These are phyloP conservation scores for Chrysomela aeneicollis DNA, from an alignment of 2,888 invertebrate species.

Conservation along the genomic window DNA sequence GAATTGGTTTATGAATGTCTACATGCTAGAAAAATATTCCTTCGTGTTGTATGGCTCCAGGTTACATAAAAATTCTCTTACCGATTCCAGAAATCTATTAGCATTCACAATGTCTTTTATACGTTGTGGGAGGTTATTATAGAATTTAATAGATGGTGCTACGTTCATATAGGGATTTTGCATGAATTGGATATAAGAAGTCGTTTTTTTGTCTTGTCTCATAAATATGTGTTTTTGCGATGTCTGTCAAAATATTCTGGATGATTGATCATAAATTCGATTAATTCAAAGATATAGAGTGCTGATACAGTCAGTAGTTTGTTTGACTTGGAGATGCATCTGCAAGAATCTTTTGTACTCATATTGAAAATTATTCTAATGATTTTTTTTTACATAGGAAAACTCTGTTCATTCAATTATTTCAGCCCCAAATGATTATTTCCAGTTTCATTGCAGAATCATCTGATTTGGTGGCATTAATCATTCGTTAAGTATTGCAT, in stretches of 20 bases:
- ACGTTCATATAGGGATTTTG: neutral
- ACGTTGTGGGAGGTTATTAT: too few species aligned
- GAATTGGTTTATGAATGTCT: too few species aligned
- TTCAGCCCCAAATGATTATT: neutral
- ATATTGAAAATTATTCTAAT: too few species aligned
- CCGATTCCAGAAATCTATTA: too few species aligned
- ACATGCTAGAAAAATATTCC: too few species aligned
- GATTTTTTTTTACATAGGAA: constrained; percentile 5
- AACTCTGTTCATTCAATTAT: neutral
- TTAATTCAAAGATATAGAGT: neutral
- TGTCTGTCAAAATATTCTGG: neutral
- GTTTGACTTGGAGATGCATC: neutral
- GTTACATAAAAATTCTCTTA: too few species aligned
- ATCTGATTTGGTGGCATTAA: too few species aligned
- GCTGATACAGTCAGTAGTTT: neutral
- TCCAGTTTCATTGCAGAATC: neutral
- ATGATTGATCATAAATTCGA: neutral
- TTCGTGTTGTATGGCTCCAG: too few species aligned
- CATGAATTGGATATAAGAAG: too few species aligned
- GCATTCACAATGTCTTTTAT: too few species aligned
- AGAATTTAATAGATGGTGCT: neutral
- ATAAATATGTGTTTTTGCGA: neutral
- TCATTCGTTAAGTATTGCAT: too few species aligned
- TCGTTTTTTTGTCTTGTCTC: neutral
- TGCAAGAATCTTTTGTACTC: too few species aligned